A percentile compares a stretch with the other conserved stretches of the same genome.
Conservation (phyloP, 2,797 vertebrate genomes). For the Xyrichtys novacula region DNA sequence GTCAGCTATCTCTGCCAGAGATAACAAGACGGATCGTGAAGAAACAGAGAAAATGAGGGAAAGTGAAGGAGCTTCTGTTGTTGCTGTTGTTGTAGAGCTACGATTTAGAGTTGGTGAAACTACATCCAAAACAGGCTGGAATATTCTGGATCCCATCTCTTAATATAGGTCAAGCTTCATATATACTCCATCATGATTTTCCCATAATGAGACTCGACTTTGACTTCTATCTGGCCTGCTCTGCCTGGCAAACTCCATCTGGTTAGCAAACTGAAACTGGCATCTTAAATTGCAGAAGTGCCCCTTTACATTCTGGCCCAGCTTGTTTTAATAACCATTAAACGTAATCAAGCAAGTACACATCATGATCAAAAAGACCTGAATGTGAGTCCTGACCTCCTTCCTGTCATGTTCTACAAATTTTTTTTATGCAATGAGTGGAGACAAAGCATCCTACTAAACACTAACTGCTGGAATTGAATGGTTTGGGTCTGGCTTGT, state of each 20-base stretch:
- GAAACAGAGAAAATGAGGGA: background rate
- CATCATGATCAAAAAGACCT: conserved; percentile 4
- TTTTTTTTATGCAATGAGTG: background rate
- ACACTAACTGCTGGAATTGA: background rate
- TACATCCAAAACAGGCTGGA: background rate
- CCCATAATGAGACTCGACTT: background rate
- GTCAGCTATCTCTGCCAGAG: conserved; percentile 93
- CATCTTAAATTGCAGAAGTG: conserved; percentile 15
- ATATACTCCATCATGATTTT: conserved; percentile 3
- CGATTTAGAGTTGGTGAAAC: no score
- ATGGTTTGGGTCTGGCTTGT: no score
- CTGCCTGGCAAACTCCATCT: background rate
- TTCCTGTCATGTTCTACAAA: background rate
- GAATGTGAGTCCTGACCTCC: background rate
- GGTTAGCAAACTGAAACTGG: conserved; percentile 7
- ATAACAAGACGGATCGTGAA: background rate
- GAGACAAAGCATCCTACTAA: background rate
- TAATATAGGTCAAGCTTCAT: conserved; percentile 4
- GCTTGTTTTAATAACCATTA: conserved; percentile 21
- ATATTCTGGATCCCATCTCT: background rate
- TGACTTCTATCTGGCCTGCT: background rate
- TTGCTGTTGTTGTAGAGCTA: no score
- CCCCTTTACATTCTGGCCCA: conserved; percentile 12
- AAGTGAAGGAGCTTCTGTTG: background rate
- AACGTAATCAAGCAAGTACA: conserved; percentile 20